Evolutionary conservation across 2,888 invertebrate genomes (phyloP).

Genomic region (Ryuthela nishihirai): DNA sequence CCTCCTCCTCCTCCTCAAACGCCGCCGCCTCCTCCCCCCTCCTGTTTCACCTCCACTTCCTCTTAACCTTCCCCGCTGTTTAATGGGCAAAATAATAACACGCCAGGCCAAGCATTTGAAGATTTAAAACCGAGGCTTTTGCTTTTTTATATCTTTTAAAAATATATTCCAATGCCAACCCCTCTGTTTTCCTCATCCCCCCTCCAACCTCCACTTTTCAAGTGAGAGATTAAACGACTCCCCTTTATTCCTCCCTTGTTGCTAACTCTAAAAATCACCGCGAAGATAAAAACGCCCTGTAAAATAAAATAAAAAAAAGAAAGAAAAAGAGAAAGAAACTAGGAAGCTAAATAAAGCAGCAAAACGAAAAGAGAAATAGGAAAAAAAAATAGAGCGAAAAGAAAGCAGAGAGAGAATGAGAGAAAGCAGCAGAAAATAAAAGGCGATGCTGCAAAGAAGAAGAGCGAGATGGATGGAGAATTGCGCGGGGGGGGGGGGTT

Average conservation of each 20-base stretch:
- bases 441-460: background rate
- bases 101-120: too few species aligned
- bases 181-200: too few species aligned
- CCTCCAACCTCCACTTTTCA: slow-evolving; percentile 11
- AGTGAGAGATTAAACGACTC: slow-evolving; percentile 35
- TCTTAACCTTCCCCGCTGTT: too few species aligned
- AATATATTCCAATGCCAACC: too few species aligned
- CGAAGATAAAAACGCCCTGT: slow-evolving; percentile 35
- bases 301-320: slow-evolving; percentile 3
- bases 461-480: slow-evolving; percentile 22
- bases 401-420: background rate
- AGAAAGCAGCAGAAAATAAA: background rate
- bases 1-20: too few species aligned
- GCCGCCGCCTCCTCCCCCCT: too few species aligned
- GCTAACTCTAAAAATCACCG: slow-evolving; percentile 35
- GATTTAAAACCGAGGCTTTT: background rate
- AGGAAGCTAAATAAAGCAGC: background rate
- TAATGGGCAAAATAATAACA: too few species aligned
- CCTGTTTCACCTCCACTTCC: too few species aligned
- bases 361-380: background rate
- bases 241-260: slow-evolving; percentile 35
- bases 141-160: background rate
- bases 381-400: background rate
- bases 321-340: background rate
- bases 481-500: too few species aligned